Evolutionary conservation across 2,797 vertebrate species (phyloP), one percentile per base, ranked within the genome.

Genomic region (Odontamblyopus rebecca): DNA sequence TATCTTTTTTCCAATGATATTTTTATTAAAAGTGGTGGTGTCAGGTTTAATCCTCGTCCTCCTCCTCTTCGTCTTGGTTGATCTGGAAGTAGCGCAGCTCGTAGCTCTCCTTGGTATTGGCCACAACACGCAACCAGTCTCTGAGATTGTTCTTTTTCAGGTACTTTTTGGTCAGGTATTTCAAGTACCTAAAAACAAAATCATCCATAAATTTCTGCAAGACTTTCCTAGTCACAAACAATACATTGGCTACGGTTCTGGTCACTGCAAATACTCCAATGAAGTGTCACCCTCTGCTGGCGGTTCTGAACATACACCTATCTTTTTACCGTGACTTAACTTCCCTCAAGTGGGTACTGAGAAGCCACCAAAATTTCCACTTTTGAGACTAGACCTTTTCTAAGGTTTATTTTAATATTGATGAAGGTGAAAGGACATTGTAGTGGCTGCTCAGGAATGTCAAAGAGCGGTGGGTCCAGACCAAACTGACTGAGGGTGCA

Each of bases 71-170:
- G 0, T 98, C 96, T 89, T 98, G 96, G 90, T 98, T 98, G 88
- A 98, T 98, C 95, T 98, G 97, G 96, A 98, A 98, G 94, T 98
- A 98, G 68, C 96, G 95, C 68, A 98, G 91, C 87, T 98, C 96
- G 0, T 98, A 98, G 81, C 96, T 98, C 87, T 98, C 97, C 91
- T 98, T 98, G 91, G 94, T 96, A 90, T 97, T 97, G 3, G 97
- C 96, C 16, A 98, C 97, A 1, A 98, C 96, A 0, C 96, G 93
- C 86, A 98, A 84, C 97, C 96, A 98, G 86, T 98, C 97, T 23
- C 96, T 94, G 56, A 98, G 92, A 81, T 98, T 98, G 90, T 98
- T 98, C 88, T 98, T 98, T 88, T 98, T 98, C 88, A 98, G 93
- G 72, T 99, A 98, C 83, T 99, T 98, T 93, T 99, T 99, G 70